Evolutionary conservation across 2,113 vertebrate species (phyloP).

Genomic region (Phyllostomus discolor): DNA sequence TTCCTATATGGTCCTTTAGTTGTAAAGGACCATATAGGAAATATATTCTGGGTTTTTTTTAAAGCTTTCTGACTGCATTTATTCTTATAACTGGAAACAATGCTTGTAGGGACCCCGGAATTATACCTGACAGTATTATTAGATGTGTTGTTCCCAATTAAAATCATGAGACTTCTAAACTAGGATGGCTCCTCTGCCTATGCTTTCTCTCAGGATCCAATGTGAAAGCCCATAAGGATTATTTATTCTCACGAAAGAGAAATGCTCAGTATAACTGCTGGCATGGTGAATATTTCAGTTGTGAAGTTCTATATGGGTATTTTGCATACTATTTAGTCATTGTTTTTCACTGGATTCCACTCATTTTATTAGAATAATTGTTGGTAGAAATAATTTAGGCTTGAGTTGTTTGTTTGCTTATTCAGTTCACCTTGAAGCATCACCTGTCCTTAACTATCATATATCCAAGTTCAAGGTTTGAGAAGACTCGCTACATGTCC

Average conservation of each 20-base stretch:
- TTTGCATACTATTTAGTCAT: background rate
- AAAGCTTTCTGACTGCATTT: background rate
- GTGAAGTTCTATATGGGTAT: background rate
- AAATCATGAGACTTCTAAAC: background rate
- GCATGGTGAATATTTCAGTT: background rate
- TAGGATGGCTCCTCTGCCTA: background rate
- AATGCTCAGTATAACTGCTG: background rate
- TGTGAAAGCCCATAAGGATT: background rate
- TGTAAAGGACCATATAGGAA: background rate
- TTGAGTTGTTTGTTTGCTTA: background rate
- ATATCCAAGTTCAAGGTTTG: background rate
- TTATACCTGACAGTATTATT: background rate
- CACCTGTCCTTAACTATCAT: background rate
- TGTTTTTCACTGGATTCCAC: background rate
- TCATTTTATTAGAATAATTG: background rate
- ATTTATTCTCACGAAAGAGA: background rate
- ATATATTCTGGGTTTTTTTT: background rate
- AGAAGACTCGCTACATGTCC: background rate
- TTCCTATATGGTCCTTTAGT: no score
- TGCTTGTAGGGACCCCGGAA: background rate
- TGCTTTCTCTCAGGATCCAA: background rate
- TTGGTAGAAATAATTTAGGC: background rate
- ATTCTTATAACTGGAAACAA: background rate
- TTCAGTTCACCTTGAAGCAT: background rate
- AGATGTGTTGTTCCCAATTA: background rate